Evolutionary conservation across 2,797 vertebrate species (phyloP), one percentile per base, ranked within the genome.

Genomic region (Cephalopachus bancanus): DNA sequence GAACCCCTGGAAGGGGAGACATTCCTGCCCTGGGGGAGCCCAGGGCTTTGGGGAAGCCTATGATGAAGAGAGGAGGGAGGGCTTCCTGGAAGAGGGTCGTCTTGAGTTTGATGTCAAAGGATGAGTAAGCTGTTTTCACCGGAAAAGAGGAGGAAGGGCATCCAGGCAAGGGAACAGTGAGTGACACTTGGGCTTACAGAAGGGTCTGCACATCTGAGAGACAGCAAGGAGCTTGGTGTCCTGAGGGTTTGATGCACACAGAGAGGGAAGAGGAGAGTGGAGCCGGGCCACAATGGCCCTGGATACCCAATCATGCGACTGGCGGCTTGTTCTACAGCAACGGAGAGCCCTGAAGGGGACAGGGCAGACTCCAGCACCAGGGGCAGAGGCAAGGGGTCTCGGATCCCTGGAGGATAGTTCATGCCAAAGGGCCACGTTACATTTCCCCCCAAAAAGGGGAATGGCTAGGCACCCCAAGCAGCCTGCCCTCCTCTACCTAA

Each of bases 391-490:
- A 12, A 76, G 10, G 26, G 55, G 28, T 37, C 37, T 37, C 37
- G 37, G 37, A 37, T 37, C 37, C n/a, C 91, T 26, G 2, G 10
- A n/a, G 17, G 44, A 49, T 0, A 3, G 26, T 19, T 37, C 3
- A 2, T 28, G 7, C 26, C 53, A n/a, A 57, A 83, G 65, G 5
- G 37, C 64, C 60, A 33, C 17, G 24, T 72, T 14, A 57, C 17
- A 10, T 0, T 16, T 55, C 4, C 15, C 57, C 17, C 16, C 3
- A 2, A 7, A 49, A 0, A 8, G n/a, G 59, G 2, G 19, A 1
- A 37, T 37, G 37, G 10, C 0, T 16, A 28, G 20, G 30, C 44
- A 44, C 14, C 53, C 64, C 71, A 16, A 44, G 15, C 20, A 79
- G 22, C 28, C 59, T 2, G 1, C 26, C n/a, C 10, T 3, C 28